Conservation (phyloP, 35 echinoderm and acorn worm genomes). For the Apostichopus japonicus region DNA sequence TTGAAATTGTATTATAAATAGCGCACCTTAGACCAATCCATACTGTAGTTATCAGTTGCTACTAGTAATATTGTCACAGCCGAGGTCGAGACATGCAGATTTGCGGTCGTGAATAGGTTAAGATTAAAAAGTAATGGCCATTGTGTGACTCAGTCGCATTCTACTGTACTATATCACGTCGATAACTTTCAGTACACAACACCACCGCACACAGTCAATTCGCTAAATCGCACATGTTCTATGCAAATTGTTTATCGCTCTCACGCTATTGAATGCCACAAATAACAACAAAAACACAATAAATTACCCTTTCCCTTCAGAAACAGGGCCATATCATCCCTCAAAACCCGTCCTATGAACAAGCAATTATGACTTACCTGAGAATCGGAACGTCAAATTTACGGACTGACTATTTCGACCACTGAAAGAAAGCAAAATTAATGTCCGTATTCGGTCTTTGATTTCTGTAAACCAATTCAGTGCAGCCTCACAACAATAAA, state of each 20-base stretch:
- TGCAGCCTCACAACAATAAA: slow-evolving; percentile 65
- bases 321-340: background rate
- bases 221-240: slow-evolving; percentile 57
- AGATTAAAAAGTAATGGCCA: slow-evolving; percentile 2
- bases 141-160: background rate
- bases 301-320: background rate
- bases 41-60: background rate
- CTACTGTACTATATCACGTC: background rate
- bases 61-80: background rate
- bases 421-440: slow-evolving; percentile 60
- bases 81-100: background rate
- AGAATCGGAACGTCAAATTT: slow-evolving; percentile 24
- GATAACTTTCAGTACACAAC: background rate
- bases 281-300: slow-evolving; percentile 65
- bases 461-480: slow-evolving; percentile 69
- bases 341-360: background rate
- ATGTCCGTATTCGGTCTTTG: slow-evolving; percentile 45
- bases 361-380: slow-evolving; percentile 49
- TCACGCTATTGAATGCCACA: slow-evolving; percentile 58
- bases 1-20: no score
- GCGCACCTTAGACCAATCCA: background rate
- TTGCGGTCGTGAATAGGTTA: slow-evolving; percentile 1
- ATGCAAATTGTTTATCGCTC: slow-evolving; percentile 69
- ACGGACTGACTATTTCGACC: slow-evolving; percentile 37
- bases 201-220: slow-evolving; percentile 3